phyloP scores from a whole-genome alignment of 2,888 invertebrate genomes.

The Pomacea canaliculata region DNA sequence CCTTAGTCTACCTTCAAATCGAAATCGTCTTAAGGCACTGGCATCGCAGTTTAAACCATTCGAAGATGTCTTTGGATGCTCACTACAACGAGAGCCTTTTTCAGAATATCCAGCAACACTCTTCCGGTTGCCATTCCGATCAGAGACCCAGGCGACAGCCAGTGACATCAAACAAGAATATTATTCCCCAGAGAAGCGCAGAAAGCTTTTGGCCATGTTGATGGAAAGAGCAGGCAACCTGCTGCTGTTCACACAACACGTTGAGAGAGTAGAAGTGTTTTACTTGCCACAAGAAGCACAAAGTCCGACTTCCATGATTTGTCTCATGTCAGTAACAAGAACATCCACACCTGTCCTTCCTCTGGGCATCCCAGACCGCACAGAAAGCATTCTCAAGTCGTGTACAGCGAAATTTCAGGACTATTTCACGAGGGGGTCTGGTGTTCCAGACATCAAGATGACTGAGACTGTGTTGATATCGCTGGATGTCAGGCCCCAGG shows the following conservation, averaged over 20 bases:
- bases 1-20: constrained; percentile 33
- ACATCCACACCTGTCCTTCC: neutral
- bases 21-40: constrained; percentile 34
- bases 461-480: neutral
- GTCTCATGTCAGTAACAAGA: neutral
- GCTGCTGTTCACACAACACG: constrained; percentile 66
- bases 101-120: constrained; percentile 54
- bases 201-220: constrained; percentile 50
- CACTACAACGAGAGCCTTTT: constrained; percentile 24
- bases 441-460: neutral
- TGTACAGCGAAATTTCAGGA: neutral
- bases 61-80: constrained; percentile 50
- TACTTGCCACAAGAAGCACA: constrained; percentile 40
- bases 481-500: neutral
- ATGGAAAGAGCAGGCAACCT: constrained; percentile 53
- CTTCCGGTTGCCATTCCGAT: constrained; percentile 65
- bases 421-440: neutral
- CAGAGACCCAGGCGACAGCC: constrained; percentile 46
- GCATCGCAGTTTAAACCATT: constrained; percentile 56
- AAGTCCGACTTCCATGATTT: neutral
- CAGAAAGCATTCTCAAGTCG: neutral
- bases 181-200: constrained; percentile 53
- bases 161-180: constrained; percentile 57
- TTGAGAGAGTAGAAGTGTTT: constrained; percentile 51
- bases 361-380: neutral